phyloP scores from a whole-genome alignment of 1,140 invertebrate genomes.

The Grapholita molesta region DNA sequence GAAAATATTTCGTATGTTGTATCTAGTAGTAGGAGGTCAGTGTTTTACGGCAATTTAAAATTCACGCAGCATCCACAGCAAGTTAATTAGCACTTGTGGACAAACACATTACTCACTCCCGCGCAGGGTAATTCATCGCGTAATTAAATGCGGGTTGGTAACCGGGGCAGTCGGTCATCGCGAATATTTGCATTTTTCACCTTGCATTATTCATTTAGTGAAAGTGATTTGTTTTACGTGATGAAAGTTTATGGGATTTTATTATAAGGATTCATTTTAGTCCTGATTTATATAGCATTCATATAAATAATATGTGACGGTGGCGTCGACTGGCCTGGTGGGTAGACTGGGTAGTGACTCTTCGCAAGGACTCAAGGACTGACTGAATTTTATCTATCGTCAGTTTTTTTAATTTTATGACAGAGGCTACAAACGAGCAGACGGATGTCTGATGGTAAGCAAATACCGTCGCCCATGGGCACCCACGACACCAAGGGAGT shows the following conservation, averaged over 20 bases:
- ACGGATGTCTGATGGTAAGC: too few relatives aligned
- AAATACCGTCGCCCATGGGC: too few relatives aligned
- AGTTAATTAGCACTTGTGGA: conserved; percentile 7
- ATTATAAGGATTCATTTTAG: neutral
- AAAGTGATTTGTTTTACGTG: conserved; percentile 10
- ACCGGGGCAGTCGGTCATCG: conserved; percentile 1
- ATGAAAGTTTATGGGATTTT: conserved; percentile 12
- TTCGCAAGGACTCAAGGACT: too few relatives aligned
- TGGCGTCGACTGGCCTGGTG: too few relatives aligned
- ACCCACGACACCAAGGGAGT: too few relatives aligned
- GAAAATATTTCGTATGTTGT: neutral
- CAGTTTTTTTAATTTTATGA: too few relatives aligned
- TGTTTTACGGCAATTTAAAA: neutral
- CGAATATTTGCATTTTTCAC: conserved; percentile 11
- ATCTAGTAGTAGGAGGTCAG: neutral
- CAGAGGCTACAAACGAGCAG: too few relatives aligned
- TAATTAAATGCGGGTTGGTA: neutral
- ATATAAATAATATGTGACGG: neutral
- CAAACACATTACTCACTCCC: conserved; percentile 1
- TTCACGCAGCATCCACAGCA: neutral
- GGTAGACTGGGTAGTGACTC: too few relatives aligned
- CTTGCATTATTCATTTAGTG: neutral
- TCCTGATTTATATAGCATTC: neutral
- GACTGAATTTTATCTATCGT: too few relatives aligned
- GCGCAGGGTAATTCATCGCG: neutral